These are phyloP conservation scores for Nasonia giraulti DNA, from an alignment of 1,140 invertebrate genomes.

Conservation along the genomic window DNA sequence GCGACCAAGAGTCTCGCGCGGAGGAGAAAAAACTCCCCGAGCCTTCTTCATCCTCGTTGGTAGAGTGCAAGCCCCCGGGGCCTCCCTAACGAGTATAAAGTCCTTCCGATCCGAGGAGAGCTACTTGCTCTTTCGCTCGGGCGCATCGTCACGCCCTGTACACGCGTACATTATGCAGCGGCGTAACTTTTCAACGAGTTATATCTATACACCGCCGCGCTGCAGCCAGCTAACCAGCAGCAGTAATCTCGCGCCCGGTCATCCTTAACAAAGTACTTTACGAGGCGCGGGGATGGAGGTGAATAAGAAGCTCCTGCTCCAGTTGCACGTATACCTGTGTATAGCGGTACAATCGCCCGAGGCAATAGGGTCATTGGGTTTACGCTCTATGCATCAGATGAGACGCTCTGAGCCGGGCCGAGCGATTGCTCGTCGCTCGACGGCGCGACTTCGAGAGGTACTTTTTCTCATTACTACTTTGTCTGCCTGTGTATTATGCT, in stretches of 20 bases:
- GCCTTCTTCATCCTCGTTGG: constrained; percentile 15
- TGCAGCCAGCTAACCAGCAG: neutral
- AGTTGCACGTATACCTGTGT: neutral
- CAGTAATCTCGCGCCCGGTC: constrained; percentile 46
- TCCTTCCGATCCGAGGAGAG: constrained; percentile 38
- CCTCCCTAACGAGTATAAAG: constrained; percentile 49
- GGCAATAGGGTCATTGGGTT: neutral
- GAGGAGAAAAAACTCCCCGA: neutral
- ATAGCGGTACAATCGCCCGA: constrained; percentile 26
- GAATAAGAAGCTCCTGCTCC: neutral
- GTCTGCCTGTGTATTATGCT: neutral
- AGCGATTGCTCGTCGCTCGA: neutral
- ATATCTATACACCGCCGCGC: neutral
- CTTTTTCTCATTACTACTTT: constrained; percentile 13
- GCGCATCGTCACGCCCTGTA: neutral
- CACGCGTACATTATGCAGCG: neutral
- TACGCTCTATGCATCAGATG: neutral
- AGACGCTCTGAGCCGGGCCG: neutral
- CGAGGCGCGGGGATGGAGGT: neutral
- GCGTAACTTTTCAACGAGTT: constrained; percentile 47
- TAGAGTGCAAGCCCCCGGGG: constrained; percentile 45
- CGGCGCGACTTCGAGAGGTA: neutral
- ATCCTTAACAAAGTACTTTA: constrained; percentile 34
- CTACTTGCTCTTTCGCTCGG: neutral
- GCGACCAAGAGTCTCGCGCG: neutral